These are phyloP conservation scores for Ictidomys tridecemlineatus DNA, from an alignment of 2,113 vertebrate genomes.

Conservation along the genomic window DNA sequence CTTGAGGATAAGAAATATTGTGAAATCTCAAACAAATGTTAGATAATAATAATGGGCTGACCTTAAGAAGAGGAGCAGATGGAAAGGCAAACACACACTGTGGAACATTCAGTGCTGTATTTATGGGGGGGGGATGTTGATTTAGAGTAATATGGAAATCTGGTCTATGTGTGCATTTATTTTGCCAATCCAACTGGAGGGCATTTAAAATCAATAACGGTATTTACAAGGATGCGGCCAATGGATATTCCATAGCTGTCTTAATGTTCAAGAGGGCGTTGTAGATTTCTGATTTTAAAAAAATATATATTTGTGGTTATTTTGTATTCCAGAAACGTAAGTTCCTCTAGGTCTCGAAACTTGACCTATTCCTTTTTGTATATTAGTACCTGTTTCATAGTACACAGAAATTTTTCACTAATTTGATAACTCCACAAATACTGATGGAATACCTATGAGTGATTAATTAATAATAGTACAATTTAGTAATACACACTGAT, in stretches of 20 bases:
- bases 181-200: neutral
- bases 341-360: accelerated
- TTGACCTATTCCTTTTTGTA: neutral
- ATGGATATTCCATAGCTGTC: no score
- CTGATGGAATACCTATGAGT: neutral
- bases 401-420: neutral
- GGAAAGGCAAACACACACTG: neutral
- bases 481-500: neutral
- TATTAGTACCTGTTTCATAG: neutral
- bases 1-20: neutral
- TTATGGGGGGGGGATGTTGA: neutral
- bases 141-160: neutral
- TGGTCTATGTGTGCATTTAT: neutral
- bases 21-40: neutral
- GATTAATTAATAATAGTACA: neutral
- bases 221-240: neutral
- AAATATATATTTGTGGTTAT: neutral
- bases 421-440: neutral
- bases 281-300: neutral
- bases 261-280: neutral
- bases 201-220: neutral
- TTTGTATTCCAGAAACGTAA: neutral
- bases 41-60: neutral
- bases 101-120: neutral
- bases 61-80: neutral